Percentiles rank a stretch among this genome's conserved stretches.
Evolutionary conservation across 2,113 vertebrate species (phyloP).

Genomic region (Pollachius pollachius): DNA sequence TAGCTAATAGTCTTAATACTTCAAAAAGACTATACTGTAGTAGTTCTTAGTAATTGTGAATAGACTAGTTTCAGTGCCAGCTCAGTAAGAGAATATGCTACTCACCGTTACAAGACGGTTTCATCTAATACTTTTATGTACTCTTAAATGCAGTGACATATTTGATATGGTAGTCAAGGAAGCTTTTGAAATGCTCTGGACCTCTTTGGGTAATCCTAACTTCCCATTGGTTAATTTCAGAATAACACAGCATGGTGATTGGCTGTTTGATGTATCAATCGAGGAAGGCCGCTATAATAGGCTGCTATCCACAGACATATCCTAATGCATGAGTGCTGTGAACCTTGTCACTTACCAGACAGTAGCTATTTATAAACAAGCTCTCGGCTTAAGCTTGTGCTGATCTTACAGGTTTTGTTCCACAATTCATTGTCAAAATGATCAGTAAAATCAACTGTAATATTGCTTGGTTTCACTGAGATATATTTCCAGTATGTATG

Average conservation of each 20-base stretch:
- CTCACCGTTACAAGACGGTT: neutral
- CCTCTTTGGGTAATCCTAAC: constrained; percentile 52
- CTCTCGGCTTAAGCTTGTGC: constrained; percentile 8
- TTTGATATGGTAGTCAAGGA: constrained; percentile 6
- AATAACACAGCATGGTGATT: constrained; percentile 37
- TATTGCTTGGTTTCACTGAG: neutral
- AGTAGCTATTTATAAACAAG: constrained; percentile 41
- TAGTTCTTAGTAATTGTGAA: neutral
- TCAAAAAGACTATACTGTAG: constrained; percentile 21
- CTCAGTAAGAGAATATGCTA: neutral
- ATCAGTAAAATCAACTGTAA: neutral
- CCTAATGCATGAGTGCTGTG: constrained; percentile 51
- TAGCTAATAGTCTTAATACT: constrained; percentile 51
- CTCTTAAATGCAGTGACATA: constrained; percentile 6
- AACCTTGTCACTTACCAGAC: constrained; percentile 42
- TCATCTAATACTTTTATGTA: constrained; percentile 3
- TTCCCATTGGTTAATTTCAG: constrained; percentile 34
- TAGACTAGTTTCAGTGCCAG: neutral
- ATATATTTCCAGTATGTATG: neutral
- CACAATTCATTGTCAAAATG: neutral
- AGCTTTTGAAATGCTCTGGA: constrained; percentile 38
- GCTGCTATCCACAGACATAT: constrained; percentile 24
- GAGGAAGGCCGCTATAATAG: constrained; percentile 28
- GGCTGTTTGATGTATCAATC: constrained; percentile 19
- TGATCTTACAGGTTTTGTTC: constrained; percentile 3